A percentile compares a stretch with the other conserved stretches of the same genome.
These are phyloP conservation scores for Tachysurus vachellii DNA, from an alignment of 2,113 vertebrate genomes.

Conservation along the genomic window DNA sequence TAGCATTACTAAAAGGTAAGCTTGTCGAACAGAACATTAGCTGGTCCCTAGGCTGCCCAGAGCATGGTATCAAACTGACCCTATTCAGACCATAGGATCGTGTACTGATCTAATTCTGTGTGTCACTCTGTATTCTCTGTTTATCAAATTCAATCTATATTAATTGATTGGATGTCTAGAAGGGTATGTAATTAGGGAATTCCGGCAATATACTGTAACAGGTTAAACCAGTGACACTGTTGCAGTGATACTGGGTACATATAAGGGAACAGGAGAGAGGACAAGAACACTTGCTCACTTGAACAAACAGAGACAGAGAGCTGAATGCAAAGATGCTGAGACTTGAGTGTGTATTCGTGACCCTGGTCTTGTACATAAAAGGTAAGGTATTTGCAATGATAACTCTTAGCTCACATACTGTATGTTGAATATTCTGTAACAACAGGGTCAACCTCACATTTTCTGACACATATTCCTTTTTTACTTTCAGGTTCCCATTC, in stretches of 20 bases:
- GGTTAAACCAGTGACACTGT: neutral
- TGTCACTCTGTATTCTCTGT: neutral
- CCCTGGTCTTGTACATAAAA: constrained; percentile 7
- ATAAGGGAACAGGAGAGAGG: neutral
- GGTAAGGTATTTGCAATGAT: constrained; percentile 12
- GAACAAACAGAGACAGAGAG: too few relatives aligned
- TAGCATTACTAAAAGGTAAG: too few relatives aligned
- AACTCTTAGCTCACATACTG: neutral
- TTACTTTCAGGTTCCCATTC: constrained; percentile 30
- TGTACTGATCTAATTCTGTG: neutral
- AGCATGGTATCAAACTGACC: neutral
- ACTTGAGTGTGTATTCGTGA: neutral
- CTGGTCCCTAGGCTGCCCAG: too few relatives aligned
- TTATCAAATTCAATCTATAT: neutral
- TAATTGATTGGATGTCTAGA: neutral
- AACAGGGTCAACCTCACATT: neutral
- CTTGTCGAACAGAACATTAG: too few relatives aligned
- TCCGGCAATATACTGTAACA: neutral
- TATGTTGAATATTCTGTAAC: neutral
- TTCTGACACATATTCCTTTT: constrained; percentile 1
- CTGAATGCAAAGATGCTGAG: constrained; percentile 11
- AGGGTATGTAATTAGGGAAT: neutral
- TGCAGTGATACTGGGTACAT: neutral
- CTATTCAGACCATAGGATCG: neutral
- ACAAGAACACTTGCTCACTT: neutral